Evolutionary conservation across 2,797 vertebrate genomes (phyloP).

Genomic region (Lagocephalus sceleratus): DNA sequence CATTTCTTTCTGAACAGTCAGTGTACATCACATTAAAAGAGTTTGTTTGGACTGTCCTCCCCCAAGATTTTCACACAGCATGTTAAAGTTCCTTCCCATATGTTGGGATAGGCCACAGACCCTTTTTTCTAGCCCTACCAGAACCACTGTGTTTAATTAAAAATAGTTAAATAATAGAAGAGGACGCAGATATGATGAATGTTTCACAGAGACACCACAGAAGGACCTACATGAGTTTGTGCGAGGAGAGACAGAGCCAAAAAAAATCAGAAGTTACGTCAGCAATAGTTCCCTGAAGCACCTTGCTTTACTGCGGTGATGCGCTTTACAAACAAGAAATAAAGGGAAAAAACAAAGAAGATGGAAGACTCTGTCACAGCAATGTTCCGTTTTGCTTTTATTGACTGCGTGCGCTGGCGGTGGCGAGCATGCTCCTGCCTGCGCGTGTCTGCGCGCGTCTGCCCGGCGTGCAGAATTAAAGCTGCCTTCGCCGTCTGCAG

Average conservation of each 20-base stretch:
- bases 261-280: slow-evolving; percentile 11
- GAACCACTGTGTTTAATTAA: too few relatives aligned
- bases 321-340: slow-evolving; percentile 18
- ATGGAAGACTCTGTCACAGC: slow-evolving; percentile 21
- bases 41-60: too few relatives aligned
- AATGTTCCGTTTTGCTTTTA: slow-evolving; percentile 4
- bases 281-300: slow-evolving; percentile 37
- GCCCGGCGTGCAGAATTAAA: not conserved
- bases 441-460: slow-evolving; percentile 1
- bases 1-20: too few relatives aligned
- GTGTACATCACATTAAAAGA: too few relatives aligned
- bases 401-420: slow-evolving; percentile 18
- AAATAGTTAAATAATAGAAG: too few relatives aligned
- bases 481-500: not conserved
- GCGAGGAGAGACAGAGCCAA: slow-evolving; percentile 20
- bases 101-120: too few relatives aligned
- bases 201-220: slow-evolving; percentile 13
- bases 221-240: slow-evolving; percentile 31
- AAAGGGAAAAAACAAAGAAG: slow-evolving; percentile 22
- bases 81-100: too few relatives aligned
- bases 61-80: too few relatives aligned
- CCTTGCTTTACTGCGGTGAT: slow-evolving; percentile 35
- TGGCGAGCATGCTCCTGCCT: not conserved
- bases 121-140: too few relatives aligned
- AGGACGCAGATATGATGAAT: too few relatives aligned